phyloP scores from a whole-genome alignment of 2,797 vertebrate species.

The Sternotherus odoratus region DNA sequence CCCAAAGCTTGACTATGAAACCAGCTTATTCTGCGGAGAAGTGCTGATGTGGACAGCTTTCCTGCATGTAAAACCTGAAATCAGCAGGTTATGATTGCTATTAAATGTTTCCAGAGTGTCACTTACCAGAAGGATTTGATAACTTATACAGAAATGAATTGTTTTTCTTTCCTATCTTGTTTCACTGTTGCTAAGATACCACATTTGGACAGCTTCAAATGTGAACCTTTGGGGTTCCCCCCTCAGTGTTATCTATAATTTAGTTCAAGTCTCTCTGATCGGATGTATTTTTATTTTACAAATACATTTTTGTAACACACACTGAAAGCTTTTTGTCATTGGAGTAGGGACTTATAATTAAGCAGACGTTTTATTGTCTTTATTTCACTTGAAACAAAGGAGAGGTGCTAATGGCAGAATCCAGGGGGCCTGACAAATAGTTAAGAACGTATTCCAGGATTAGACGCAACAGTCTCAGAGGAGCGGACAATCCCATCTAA shows the following conservation, averaged over 20 bases:
- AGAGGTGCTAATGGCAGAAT: neutral
- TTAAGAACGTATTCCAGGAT: neutral
- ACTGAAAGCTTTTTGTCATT: neutral
- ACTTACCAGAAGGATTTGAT: conserved; percentile 85
- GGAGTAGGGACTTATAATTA: neutral
- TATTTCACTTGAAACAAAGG: neutral
- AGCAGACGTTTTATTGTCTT: neutral
- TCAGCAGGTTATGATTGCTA: conserved; percentile 80
- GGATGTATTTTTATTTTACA: neutral
- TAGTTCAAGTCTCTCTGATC: neutral
- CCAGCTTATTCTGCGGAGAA: conserved; percentile 77
- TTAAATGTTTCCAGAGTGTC: conserved; percentile 78
- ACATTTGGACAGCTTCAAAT: conserved; percentile 59
- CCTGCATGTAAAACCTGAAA: conserved; percentile 76
- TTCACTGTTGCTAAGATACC: conserved; percentile 57
- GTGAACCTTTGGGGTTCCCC: neutral
- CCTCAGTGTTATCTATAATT: neutral
- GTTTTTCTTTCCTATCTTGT: conserved; percentile 78
- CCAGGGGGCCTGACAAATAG: neutral
- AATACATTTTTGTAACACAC: neutral
- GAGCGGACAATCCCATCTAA: neutral
- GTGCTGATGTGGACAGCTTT: conserved; percentile 75
- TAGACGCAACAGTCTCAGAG: neutral
- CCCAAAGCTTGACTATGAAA: conserved; percentile 72
- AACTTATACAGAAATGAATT: conserved; percentile 81